phyloP scores from a whole-genome alignment of 2,888 invertebrate genomes.

The Stictocephala bisonia region DNA sequence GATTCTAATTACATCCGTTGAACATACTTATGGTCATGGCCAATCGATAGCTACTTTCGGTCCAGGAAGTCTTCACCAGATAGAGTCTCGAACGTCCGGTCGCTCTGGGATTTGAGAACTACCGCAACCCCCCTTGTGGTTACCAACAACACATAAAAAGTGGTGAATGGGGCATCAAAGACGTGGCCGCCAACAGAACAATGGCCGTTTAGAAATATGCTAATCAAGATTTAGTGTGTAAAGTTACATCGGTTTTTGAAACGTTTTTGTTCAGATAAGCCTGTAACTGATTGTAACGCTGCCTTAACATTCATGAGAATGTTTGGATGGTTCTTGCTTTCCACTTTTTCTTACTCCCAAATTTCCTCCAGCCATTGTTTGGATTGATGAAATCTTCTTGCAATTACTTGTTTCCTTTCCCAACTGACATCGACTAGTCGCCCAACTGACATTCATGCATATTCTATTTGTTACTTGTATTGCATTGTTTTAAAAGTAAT shows the following conservation, averaged over 20 bases:
- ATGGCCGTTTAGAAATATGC: neutral
- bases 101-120: neutral
- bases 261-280: neutral
- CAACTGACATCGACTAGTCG: too few relatives aligned
- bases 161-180: constrained; percentile 10
- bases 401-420: constrained; percentile 27
- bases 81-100: constrained; percentile 24
- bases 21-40: too few relatives aligned
- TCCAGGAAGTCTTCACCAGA: constrained; percentile 6
- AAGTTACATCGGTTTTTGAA: neutral
- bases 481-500: too few relatives aligned
- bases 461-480: too few relatives aligned
- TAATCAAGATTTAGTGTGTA: constrained; percentile 5
- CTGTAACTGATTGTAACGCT: neutral
- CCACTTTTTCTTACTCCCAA: constrained; percentile 15
- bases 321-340: neutral
- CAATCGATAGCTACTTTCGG: constrained; percentile 15
- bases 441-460: too few relatives aligned
- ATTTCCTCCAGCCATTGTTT: constrained; percentile 16
- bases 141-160: constrained; percentile 12
- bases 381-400: constrained; percentile 6
- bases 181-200: neutral
- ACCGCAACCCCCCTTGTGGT: neutral
- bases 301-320: neutral
- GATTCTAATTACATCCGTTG: too few relatives aligned